A percentile compares a stretch with the other conserved stretches of the same genome.
These are phyloP conservation scores for Sitta carolinensis DNA, from an alignment of 2,797 vertebrate genomes.

Conservation along the genomic window DNA sequence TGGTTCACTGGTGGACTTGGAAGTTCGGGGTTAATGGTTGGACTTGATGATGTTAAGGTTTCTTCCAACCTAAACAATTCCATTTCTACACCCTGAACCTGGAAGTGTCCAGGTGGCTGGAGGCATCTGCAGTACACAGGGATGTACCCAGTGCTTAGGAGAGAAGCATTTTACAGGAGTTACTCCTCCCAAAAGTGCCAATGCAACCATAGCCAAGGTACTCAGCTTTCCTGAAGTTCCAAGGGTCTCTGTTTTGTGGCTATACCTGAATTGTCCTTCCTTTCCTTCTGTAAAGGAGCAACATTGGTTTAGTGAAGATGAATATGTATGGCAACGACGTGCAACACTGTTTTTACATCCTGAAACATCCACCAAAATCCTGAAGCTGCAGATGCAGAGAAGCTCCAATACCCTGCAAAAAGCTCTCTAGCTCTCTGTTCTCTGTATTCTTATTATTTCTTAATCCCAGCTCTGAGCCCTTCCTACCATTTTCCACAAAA, in stretches of 20 bases:
- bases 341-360: neutral
- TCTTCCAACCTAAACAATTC: neutral
- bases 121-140: accelerated
- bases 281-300: neutral
- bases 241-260: neutral
- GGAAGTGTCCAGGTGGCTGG: neutral
- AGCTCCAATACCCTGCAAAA: neutral
- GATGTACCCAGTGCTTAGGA: neutral
- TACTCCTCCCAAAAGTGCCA: neutral
- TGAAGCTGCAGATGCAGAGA: neutral
- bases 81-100: neutral
- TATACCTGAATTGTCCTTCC: neutral
- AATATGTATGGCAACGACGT: accelerated
- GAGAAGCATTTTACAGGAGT: neutral
- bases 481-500: neutral
- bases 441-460: neutral
- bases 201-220: neutral
- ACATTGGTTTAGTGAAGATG: neutral
- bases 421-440: neutral
- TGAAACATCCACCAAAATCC: neutral
- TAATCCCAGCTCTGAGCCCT: neutral
- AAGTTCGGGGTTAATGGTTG: neutral
- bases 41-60: neutral
- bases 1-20: neutral
- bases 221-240: neutral